Evolutionary conservation across 2,113 vertebrate genomes (phyloP).

Genomic region (cat (Felis catus)): F.catus_Fca126_mat1.0 CM031419.1:161932501-161933000

Average conservation of each 20-base stretch:
- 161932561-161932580: background rate
- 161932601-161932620: background rate
- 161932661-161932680: background rate
- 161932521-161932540: slow-evolving; percentile 16
- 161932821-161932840: slow-evolving; percentile 45
- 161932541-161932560: background rate
- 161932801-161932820: background rate
- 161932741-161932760: slow-evolving; percentile 48
- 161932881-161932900: background rate
- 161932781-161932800: background rate
- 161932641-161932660: background rate
- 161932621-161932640: background rate
- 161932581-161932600: slow-evolving; percentile 3
- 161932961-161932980: background rate
- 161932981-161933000: background rate
- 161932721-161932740: slow-evolving; percentile 29
- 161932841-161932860: slow-evolving; percentile 15
- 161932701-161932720: background rate
- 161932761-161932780: background rate
- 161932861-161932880: background rate
- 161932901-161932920: background rate
- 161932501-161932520: slow-evolving; percentile 11
- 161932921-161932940: background rate
- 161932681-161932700: background rate
- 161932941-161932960: background rate